Conservation (phyloP, 2,888 invertebrate genomes). For the Hybos culiciformis region DNA sequence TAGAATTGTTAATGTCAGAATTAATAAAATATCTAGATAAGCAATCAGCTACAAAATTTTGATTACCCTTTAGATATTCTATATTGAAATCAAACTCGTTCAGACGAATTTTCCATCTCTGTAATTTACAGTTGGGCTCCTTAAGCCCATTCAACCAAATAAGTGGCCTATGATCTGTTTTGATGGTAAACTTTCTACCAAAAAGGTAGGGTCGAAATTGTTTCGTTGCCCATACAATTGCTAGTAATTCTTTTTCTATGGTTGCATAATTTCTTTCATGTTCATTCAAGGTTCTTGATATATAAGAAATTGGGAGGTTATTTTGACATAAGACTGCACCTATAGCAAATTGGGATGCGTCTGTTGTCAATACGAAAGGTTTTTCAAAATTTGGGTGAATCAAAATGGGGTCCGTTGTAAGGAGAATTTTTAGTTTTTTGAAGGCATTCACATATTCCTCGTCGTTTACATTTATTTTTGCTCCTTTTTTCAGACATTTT, state of each 20-base stretch:
- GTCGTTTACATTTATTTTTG: too few relatives aligned
- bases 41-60: conserved; percentile 5
- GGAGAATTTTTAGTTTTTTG: background rate
- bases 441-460: too few relatives aligned
- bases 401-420: conserved; percentile 3
- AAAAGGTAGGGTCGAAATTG: conserved; percentile 9
- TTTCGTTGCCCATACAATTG: conserved; percentile 4
- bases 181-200: conserved; percentile 2
- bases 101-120: conserved; percentile 1
- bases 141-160: conserved; percentile 27
- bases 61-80: conserved; percentile 3
- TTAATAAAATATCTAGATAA: conserved; percentile 22
- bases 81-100: conserved; percentile 4
- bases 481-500: too few relatives aligned
- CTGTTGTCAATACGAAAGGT: conserved; percentile 4
- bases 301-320: conserved; percentile 1
- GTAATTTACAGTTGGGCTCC: conserved; percentile 20
- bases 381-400: conserved; percentile 2
- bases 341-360: conserved; percentile 3
- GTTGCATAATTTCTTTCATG: conserved; percentile 2
- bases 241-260: conserved; percentile 5
- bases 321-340: conserved; percentile 2
- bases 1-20: too few relatives aligned
- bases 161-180: conserved; percentile 22
- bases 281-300: background rate